A percentile compares a stretch with the other conserved stretches of the same genome.
phyloP scores from a whole-genome alignment of 2,797 vertebrate species.

The Sarcoramphus papa region DNA sequence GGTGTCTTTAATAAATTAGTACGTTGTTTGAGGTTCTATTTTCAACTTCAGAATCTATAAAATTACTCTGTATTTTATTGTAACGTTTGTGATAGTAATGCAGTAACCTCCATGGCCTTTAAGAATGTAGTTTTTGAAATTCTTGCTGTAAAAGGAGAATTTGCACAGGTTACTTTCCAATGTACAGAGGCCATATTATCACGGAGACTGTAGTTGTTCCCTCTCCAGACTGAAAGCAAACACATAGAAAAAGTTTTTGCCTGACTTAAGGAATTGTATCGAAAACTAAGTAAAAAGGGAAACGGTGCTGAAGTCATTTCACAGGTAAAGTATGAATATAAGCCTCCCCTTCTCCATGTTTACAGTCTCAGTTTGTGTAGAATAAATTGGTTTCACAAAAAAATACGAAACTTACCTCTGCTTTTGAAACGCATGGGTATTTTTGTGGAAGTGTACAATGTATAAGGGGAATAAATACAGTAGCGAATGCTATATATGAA shows the following conservation, averaged over 20 bases:
- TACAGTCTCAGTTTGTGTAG: background rate
- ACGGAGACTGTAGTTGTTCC: background rate
- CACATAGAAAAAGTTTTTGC: background rate
- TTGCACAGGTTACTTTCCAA: background rate
- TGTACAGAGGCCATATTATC: background rate
- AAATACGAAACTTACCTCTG: background rate
- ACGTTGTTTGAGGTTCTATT: fast-evolving
- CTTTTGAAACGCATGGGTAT: background rate
- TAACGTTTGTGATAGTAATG: background rate
- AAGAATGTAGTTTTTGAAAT: background rate
- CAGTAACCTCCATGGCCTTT: background rate
- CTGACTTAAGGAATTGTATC: background rate
- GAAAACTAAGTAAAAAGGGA: background rate
- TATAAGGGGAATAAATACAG: background rate
- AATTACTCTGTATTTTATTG: background rate
- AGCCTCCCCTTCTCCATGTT: background rate
- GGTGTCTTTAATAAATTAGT: background rate
- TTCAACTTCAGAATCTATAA: background rate
- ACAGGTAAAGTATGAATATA: background rate
- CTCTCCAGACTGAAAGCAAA: background rate
- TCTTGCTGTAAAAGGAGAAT: background rate
- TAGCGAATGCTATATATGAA: fast-evolving
- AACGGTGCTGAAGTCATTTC: background rate
- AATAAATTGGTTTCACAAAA: background rate
- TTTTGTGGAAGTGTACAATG: background rate